Evolutionary conservation across 1,140 invertebrate species (phyloP), one percentile per base, ranked within the genome.

Genomic region (Rhopalosiphum maidis): DNA sequence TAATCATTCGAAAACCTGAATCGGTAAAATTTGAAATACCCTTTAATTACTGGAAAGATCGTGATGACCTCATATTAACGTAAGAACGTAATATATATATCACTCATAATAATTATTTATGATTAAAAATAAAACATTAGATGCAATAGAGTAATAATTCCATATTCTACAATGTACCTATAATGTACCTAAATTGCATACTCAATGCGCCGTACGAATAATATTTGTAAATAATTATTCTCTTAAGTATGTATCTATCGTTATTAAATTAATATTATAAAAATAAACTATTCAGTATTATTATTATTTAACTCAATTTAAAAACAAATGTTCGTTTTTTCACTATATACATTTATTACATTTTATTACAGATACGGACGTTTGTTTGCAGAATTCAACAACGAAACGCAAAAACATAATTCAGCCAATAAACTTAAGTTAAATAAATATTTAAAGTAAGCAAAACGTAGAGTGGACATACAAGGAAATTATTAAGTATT

Each of bases 1-100:
- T 15, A 83, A 41, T 51, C n/a, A 7, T 93, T 21, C 46, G 35
- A 51, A 91, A 91, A 83, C 60, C 68, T 18, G 77, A 91, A 83
- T 91, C 90, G 5, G 68, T 91, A 6, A 93, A 86, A 86, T 93
- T 93, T 6, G 91, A 93, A 54, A 93, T 93, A 54, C 23, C 91
- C 1, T 93, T 93, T 21, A 93, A 54, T 51, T 54, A 86, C 22
- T 93, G 91, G 91, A 93, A 93, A 54, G 77, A 92, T 92, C 82
- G 46, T 5, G 91, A 93, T 6, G 82, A 93, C 37, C 48, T 93
- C 22, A 30, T 54, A 30, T 41, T 51, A 18, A 93, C 48, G 91
- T 93, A 55, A 93, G 91, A 35, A 77, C 30, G 30, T n/a, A 68
- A n/a, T 46, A 93, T 15, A 35, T 35, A 35, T 35, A 77, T 90